Base-by-base conservation (phyloP, 2,888 invertebrate species). In the Podotricha telesiphe region DNA sequence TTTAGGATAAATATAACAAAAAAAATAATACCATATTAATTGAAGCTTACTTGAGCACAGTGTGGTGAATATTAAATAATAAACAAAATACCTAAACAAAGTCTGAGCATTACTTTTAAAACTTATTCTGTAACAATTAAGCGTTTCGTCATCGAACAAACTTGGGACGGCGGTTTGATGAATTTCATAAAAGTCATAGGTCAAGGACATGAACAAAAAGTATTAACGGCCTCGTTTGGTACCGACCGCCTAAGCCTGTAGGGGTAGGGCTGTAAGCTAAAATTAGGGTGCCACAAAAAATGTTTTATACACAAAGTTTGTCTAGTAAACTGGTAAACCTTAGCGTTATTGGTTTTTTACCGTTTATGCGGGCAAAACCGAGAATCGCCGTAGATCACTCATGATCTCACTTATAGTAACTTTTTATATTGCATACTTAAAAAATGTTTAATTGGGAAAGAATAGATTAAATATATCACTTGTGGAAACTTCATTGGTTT, bases 111-210 rank as follows among this genome's bases (percentile, higher is more conserved):
- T 63, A n/a, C 40, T 63, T 51, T 37, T 22, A 15, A 67, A 61
- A 61, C 17, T 62, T 48, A 34, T 45, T 42, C 17, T 17, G 17
- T 67, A 65, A 65, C 56, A 61, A 50, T 67, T 61, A 67, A 61
- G 42, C 55, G 45, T 67, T 62, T 62, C 62, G 48, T 62, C 53
- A 67, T 67, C 55, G 62, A 62, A 55, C 34, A 47, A 67, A 47
- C 51, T 67, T 62, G 19, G 28, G 20, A 37, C 42, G 42, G 45
- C 37, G 47, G 45, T 67, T 67, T 62, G 17, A 51, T 51, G 67
- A 51, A 51, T 61, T 59, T 67, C 51, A 50, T 51, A 15, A 61
- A 67, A 58, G 22, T 22, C 28, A 28, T 1, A 11, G 65, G 65
- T 45, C 67, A 67, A 61, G 59, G 67, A 11, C 59, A 8, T 15